phyloP scores from a whole-genome alignment of 2,888 invertebrate species.

The Dryocosmus kuriphilus region DNA sequence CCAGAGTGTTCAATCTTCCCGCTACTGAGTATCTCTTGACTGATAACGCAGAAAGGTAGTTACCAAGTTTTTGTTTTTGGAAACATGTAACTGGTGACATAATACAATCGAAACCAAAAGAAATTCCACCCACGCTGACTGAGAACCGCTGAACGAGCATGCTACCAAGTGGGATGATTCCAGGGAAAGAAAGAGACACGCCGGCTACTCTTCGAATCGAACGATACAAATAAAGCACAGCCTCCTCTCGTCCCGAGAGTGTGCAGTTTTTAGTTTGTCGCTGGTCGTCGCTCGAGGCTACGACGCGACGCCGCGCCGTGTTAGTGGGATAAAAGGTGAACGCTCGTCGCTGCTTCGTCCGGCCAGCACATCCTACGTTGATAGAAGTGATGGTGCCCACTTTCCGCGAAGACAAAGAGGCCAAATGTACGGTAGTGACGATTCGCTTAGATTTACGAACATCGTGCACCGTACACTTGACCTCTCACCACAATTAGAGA shows the following conservation, averaged over 20 bases:
- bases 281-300: conserved; percentile 69
- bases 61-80: background rate
- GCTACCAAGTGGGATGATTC: conserved; percentile 57
- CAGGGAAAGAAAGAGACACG: conserved; percentile 65
- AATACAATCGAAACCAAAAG: background rate
- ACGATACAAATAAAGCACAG: conserved; percentile 72
- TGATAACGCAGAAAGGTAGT: no score
- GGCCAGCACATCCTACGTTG: conserved; percentile 71
- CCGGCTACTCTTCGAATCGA: conserved; percentile 66
- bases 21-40: no score
- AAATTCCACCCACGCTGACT: conserved; percentile 44
- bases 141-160: conserved; percentile 55
- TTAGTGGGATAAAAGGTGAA: conserved; percentile 78
- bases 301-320: conserved; percentile 76
- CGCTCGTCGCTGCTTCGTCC: conserved; percentile 71
- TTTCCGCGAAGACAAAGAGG: conserved; percentile 67
- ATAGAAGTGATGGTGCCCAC: conserved; percentile 69
- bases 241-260: conserved; percentile 63
- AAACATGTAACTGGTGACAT: conserved; percentile 18
- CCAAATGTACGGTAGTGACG: conserved; percentile 40
- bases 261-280: conserved; percentile 72
- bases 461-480: background rate
- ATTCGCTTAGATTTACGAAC: conserved; percentile 40
- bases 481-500: conserved; percentile 17
- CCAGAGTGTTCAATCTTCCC: no score